phyloP scores from a whole-genome alignment of 1,140 invertebrate species.

The Neotoxoptera formosana region DNA sequence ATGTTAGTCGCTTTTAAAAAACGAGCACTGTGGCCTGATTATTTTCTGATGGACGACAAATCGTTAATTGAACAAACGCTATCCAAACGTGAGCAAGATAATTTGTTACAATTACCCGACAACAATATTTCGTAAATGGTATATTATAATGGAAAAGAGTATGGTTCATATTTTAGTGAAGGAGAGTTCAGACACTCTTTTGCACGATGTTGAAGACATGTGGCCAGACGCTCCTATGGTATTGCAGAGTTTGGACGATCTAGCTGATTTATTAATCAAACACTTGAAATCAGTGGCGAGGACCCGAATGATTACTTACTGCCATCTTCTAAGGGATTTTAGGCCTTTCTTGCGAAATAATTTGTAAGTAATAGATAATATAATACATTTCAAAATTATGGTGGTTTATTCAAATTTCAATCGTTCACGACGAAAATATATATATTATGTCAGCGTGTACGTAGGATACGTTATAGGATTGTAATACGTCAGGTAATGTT shows the following conservation, averaged over 20 bases:
- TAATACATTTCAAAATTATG: neutral
- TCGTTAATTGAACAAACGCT: slow-evolving; percentile 53
- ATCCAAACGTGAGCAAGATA: slow-evolving; percentile 13
- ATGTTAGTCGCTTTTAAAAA: slow-evolving; percentile 48
- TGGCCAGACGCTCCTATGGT: slow-evolving; percentile 36
- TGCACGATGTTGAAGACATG: slow-evolving; percentile 48
- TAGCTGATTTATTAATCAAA: slow-evolving; percentile 24
- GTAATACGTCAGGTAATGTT: neutral
- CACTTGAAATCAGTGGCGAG: slow-evolving; percentile 49
- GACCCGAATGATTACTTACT: slow-evolving; percentile 43
- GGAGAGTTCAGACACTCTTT: slow-evolving; percentile 48
- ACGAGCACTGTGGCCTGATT: slow-evolving; percentile 44
- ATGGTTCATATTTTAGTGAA: slow-evolving; percentile 22
- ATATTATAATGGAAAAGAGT: neutral
- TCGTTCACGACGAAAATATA: neutral
- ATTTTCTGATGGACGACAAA: slow-evolving; percentile 46
- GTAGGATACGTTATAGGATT: neutral
- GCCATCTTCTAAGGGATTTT: slow-evolving; percentile 46
- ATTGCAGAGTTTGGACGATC: slow-evolving; percentile 36
- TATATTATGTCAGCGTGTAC: neutral
- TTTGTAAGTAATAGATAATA: slow-evolving; percentile 14
- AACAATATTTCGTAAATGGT: neutral
- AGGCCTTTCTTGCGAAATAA: slow-evolving; percentile 44
- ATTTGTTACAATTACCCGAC: neutral
- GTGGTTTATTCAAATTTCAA: neutral